Evolutionary conservation across 2,888 invertebrate genomes (phyloP), one percentile per base, ranked within the genome.

Genomic region (Metacarcinus magister): DNA sequence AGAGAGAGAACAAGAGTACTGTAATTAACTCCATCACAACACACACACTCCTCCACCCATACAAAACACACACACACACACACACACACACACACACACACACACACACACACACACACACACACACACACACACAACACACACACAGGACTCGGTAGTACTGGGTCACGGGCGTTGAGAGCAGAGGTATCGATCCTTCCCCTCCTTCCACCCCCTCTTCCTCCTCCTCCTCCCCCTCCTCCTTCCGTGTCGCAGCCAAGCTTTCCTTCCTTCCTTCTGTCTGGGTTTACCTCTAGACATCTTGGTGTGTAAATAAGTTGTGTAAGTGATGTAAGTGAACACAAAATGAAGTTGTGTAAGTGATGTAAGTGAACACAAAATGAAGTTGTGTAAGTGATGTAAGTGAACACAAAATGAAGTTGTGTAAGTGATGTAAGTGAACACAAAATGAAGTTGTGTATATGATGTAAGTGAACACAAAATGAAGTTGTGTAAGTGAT

Each of bases 101-200:
- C 82, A 28, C 82, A 28, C 82, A 28, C 82, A 28, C 82, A 28
- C 32, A 3, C 82, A 28, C 28, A 3, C 28, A 5, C 32, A 3
- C 28, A 28, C 82, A 28, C 82, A 28, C 82, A 28, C 82, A 28
- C 32, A 7, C 5, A 28, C 10, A n/a, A n/a, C n/a, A n/a, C n/a
- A n/a, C n/a, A n/a, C n/a, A n/a, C n/a, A n/a, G n/a, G 19, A 19
- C 67, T 67, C 10, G 10, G 19, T 19, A 82, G 82, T 82, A 82
- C 82, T 82, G 82, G 82, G 82, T 82, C 82, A 82, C 82, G 82
- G 82, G 82, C 82, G 82, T 28, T 13, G 82, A 32, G 82, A 82
- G 82, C 32, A 10, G 54, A 7, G 54, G n/a, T 32, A 82, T 82
- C 82, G 82, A 82, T 82, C 82, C 32, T 19, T 32, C 0, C 32